A percentile compares a stretch with the other conserved stretches of the same genome.
These are phyloP conservation scores for Hedya salicella DNA, from an alignment of 2,888 invertebrate genomes.

Conservation along the genomic window DNA sequence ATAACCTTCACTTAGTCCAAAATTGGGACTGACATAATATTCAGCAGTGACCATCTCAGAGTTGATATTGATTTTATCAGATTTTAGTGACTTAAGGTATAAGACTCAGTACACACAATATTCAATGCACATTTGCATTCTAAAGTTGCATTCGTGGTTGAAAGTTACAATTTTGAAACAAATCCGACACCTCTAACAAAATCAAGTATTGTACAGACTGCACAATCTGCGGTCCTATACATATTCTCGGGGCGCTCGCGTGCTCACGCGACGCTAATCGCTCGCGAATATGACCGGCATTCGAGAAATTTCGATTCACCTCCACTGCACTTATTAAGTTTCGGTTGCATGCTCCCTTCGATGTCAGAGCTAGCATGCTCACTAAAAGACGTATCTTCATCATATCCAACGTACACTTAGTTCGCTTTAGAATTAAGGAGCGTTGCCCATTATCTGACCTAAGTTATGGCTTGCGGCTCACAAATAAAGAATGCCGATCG, in stretches of 20 bases:
- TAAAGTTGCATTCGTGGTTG: too few species aligned
- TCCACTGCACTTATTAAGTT: slow-evolving; percentile 41
- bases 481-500: slow-evolving; percentile 38
- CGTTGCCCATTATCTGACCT: slow-evolving; percentile 26
- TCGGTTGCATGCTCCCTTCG: slow-evolving; percentile 40
- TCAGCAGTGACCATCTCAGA: too few species aligned
- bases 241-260: slow-evolving; percentile 25
- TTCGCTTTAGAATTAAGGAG: background rate
- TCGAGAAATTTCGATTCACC: slow-evolving; percentile 43
- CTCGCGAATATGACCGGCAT: slow-evolving; percentile 43
- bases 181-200: background rate
- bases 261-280: slow-evolving; percentile 44
- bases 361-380: slow-evolving; percentile 11
- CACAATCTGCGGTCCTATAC: background rate
- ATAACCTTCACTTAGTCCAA: too few species aligned
- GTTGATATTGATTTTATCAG: too few species aligned
- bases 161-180: background rate
- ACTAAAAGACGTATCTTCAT: slow-evolving; percentile 13
- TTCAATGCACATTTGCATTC: too few species aligned
- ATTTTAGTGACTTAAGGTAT: too few species aligned
- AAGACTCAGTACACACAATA: too few species aligned
- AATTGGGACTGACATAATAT: too few species aligned
- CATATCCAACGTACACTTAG: background rate
- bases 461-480: slow-evolving; percentile 37
- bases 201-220: background rate